Conservation (phyloP, 2,888 invertebrate genomes). For the Drosophila borborema region DNA sequence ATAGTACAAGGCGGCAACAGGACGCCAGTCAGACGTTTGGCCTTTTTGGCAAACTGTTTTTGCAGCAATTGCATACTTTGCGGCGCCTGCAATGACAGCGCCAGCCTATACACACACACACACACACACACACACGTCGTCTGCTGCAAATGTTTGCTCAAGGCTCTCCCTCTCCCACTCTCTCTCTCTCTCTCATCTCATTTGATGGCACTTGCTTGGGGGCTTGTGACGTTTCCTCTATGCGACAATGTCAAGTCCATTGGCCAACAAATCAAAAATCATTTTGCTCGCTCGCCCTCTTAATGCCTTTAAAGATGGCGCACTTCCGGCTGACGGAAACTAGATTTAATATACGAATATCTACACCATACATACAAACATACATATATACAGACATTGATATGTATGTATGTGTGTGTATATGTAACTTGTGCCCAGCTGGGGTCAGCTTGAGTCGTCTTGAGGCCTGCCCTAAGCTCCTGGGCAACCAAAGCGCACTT, state of each 20-base stretch:
- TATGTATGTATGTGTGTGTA: not conserved
- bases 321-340: slow-evolving; percentile 49
- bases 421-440: slow-evolving; percentile 20
- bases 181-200: not conserved
- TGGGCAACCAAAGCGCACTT: slow-evolving; percentile 38
- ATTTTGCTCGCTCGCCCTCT: slow-evolving; percentile 15
- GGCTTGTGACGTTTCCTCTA: slow-evolving; percentile 65
- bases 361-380: not conserved
- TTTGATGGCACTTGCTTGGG: slow-evolving; percentile 58
- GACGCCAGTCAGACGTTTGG: slow-evolving; percentile 47
- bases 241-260: slow-evolving; percentile 70
- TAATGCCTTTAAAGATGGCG: slow-evolving; percentile 45
- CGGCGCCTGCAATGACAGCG: slow-evolving; percentile 49
- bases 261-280: slow-evolving; percentile 26
- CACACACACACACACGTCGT: slow-evolving; percentile 17
- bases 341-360: slow-evolving; percentile 39
- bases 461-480: slow-evolving; percentile 26
- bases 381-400: slow-evolving; percentile 18
- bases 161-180: not conserved
- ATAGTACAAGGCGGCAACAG: not conserved
- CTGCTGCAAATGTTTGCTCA: slow-evolving; percentile 25
- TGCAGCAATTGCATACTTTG: slow-evolving; percentile 49
- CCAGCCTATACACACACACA: slow-evolving; percentile 19
- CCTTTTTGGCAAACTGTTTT: slow-evolving; percentile 63
- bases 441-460: slow-evolving; percentile 22